phyloP scores from a whole-genome alignment of 1,140 invertebrate genomes.

The Cydia splendana region DNA sequence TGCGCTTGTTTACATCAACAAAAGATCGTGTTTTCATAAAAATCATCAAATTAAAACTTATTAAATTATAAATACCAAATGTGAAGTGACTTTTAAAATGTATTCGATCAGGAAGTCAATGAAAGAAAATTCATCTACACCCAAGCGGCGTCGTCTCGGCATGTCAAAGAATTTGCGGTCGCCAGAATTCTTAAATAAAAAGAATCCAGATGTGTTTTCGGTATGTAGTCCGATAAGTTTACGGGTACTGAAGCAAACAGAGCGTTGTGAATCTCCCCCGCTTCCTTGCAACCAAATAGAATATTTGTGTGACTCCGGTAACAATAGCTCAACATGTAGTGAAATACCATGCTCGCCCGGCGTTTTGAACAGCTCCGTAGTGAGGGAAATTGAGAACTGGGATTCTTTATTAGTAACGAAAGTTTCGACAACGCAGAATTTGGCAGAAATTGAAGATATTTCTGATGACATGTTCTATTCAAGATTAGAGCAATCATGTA shows the following conservation, averaged over 20 bases:
- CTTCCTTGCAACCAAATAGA: constrained; percentile 72
- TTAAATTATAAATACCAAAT: neutral
- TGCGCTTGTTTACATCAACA: constrained; percentile 14
- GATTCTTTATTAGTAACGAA: constrained; percentile 50
- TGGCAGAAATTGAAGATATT: constrained; percentile 5
- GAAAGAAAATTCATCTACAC: constrained; percentile 52
- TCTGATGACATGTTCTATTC: constrained; percentile 17
- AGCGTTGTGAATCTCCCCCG: constrained; percentile 62
- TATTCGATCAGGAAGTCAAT: constrained; percentile 41
- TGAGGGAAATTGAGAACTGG: constrained; percentile 49
- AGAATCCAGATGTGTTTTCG: constrained; percentile 36
- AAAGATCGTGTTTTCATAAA: constrained; percentile 22
- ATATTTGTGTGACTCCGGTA: constrained; percentile 58
- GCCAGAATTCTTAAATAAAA: constrained; percentile 35
- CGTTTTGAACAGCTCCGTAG: constrained; percentile 44
- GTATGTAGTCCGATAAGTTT: constrained; percentile 48
- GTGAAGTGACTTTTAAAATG: constrained; percentile 42
- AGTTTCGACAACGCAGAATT: constrained; percentile 38
- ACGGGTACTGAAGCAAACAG: constrained; percentile 31
- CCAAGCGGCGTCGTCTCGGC: constrained; percentile 61
- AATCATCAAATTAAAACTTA: neutral
- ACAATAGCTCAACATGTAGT: constrained; percentile 46
- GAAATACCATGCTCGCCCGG: constrained; percentile 60
- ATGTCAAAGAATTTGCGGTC: constrained; percentile 44
- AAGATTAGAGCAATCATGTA: constrained; percentile 34